A percentile compares a stretch with the other conserved stretches of the same genome.
Evolutionary conservation across 2,113 vertebrate genomes (phyloP).

Genomic region (Lethenteron reissneri): DNA sequence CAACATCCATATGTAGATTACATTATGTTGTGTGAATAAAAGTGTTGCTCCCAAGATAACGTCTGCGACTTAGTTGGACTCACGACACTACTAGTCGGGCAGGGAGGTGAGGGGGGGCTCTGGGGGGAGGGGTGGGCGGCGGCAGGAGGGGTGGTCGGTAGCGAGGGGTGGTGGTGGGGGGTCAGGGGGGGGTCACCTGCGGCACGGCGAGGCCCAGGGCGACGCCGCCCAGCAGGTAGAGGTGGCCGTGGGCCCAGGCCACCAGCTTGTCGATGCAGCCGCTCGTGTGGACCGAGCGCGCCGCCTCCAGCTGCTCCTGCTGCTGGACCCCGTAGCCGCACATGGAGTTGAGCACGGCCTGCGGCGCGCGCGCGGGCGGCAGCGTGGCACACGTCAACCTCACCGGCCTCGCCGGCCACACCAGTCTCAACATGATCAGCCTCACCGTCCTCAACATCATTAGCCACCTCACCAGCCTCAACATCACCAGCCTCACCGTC

Average conservation of each 20-base stretch:
- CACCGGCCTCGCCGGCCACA: no score
- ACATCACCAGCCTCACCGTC: no score
- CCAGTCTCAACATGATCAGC: no score
- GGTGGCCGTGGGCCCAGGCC: constrained; percentile 71
- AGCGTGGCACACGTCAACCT: neutral
- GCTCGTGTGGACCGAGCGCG: constrained; percentile 39
- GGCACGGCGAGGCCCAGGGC: constrained; percentile 59
- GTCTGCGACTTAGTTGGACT: neutral
- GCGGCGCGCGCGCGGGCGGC: constrained; percentile 5
- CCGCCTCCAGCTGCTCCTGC: constrained; percentile 24
- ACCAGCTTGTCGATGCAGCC: constrained; percentile 80
- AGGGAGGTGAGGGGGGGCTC: neutral
- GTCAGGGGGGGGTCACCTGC: constrained; percentile 28
- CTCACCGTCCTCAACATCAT: no score
- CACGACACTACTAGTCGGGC: neutral
- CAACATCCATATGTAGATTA: no score
- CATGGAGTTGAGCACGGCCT: constrained; percentile 75
- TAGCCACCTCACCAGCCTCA: no score
- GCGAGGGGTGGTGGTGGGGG: no score
- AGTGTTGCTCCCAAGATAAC: no score
- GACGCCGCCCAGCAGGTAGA: constrained; percentile 58
- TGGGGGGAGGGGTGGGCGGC: neutral
- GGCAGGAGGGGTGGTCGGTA: no score
- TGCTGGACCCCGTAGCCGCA: constrained; percentile 56
- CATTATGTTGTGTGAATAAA: no score